Conservation (phyloP, 2,113 vertebrate genomes). For the Anhinga rufa region DNA sequence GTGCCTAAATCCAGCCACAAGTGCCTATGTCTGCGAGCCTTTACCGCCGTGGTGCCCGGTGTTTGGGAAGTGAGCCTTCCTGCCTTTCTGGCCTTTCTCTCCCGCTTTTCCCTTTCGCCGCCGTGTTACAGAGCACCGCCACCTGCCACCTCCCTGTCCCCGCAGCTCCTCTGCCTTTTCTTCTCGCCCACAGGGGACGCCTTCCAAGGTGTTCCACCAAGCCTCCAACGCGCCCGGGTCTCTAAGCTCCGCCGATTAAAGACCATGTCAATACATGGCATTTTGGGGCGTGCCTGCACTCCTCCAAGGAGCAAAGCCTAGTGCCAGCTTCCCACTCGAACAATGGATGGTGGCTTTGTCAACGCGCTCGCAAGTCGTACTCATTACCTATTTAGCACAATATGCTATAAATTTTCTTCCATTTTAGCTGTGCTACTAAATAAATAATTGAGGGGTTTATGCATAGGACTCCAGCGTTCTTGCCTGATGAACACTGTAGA, state of each 20-base stretch:
- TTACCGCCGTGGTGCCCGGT: neutral
- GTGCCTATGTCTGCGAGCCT: neutral
- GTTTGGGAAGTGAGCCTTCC: neutral
- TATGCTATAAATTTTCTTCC: neutral
- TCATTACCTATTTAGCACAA: neutral
- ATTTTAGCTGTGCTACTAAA: neutral
- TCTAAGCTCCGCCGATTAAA: neutral
- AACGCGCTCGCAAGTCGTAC: neutral
- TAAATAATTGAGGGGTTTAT: neutral
- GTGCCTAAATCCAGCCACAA: neutral
- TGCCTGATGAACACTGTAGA: neutral
- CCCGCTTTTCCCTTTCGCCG: too few species aligned
- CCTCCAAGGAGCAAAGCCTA: neutral
- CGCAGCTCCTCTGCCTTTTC: fast-evolving
- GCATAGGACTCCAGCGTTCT: neutral
- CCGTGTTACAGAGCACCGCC: neutral
- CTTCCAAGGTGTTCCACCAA: neutral
- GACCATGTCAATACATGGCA: neutral
- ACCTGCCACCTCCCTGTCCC: neutral
- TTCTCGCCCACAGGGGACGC: neutral
- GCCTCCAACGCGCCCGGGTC: neutral
- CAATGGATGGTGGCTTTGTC: neutral
- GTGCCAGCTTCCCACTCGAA: slow-evolving; percentile 1
- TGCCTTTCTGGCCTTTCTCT: neutral
- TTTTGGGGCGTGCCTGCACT: neutral